A percentile compares a stretch with the other conserved stretches of the same genome.
phyloP scores from a whole-genome alignment of 35 echinoderm and acorn worm genomes.

The Patiria miniata region DNA sequence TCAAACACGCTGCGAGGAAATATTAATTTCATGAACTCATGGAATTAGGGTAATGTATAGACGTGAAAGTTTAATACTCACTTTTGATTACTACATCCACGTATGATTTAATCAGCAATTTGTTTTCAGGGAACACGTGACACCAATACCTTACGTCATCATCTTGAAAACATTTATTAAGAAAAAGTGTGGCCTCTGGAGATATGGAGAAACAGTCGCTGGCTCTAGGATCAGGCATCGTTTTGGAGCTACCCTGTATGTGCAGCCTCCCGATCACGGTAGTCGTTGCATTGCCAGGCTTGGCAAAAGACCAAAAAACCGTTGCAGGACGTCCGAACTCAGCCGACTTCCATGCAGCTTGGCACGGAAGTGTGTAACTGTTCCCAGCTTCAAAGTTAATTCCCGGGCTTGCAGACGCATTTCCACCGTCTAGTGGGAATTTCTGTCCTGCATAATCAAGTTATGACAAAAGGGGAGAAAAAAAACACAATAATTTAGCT shows the following conservation, averaged over 20 bases:
- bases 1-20: too few relatives aligned
- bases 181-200: not conserved
- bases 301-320: not conserved
- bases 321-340: not conserved
- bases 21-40: too few relatives aligned
- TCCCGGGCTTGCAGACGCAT: not conserved
- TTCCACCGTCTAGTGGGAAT: not conserved
- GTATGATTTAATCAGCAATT: not conserved
- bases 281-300: not conserved
- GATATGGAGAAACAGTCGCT: not conserved
- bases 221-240: not conserved
- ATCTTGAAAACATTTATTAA: not conserved
- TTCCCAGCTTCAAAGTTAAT: not conserved
- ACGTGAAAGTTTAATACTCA: too few relatives aligned
- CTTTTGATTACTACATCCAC: too few relatives aligned
- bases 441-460: not conserved
- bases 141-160: slow-evolving; percentile 1
- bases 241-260: not conserved
- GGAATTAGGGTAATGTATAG: too few relatives aligned
- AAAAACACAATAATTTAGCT: too few relatives aligned
- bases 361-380: not conserved
- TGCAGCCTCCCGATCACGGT: not conserved
- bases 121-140: not conserved
- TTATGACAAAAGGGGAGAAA: too few relatives aligned
- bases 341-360: not conserved